Evolutionary conservation across 2,888 invertebrate species (phyloP).

Genomic region (Pollenia angustigena): DNA sequence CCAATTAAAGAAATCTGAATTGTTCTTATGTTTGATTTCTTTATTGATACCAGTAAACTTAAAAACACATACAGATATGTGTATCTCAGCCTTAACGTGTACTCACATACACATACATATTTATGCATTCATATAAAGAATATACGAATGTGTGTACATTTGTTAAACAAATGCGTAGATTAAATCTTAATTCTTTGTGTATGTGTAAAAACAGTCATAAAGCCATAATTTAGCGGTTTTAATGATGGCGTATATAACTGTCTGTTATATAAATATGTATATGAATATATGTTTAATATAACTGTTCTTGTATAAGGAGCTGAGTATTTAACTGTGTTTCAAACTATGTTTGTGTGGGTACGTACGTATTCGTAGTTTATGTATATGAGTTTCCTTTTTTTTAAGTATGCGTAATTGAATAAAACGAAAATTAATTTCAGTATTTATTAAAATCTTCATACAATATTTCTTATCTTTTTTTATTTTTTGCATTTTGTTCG

Average conservation of each 20-base stretch:
- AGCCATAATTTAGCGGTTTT: slow-evolving; percentile 57
- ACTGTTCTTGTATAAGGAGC: neutral
- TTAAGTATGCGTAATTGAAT: slow-evolving; percentile 38
- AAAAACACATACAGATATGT: neutral
- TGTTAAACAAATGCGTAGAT: slow-evolving; percentile 23
- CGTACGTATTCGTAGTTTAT: neutral
- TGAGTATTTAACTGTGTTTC: too few relatives aligned
- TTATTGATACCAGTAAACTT: slow-evolving; percentile 2
- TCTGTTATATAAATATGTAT: neutral
- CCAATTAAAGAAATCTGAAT: neutral
- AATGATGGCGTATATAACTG: slow-evolving; percentile 1
- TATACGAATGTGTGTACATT: neutral
- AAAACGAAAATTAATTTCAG: slow-evolving; percentile 44
- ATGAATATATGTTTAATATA: too few relatives aligned
- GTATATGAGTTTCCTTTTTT: neutral
- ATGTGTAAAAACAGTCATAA: slow-evolving; percentile 52
- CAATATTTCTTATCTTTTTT: slow-evolving; percentile 6
- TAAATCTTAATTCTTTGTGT: slow-evolving; percentile 28
- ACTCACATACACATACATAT: too few relatives aligned
- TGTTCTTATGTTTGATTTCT: slow-evolving; percentile 12
- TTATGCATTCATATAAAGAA: neutral
- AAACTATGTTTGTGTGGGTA: neutral
- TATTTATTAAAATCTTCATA: slow-evolving; percentile 22
- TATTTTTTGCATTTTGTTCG: neutral
- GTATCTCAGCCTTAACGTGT: too few relatives aligned